These are phyloP conservation scores for Selene dorsalis DNA, from an alignment of 2,797 vertebrate genomes.

Conservation along the genomic window DNA sequence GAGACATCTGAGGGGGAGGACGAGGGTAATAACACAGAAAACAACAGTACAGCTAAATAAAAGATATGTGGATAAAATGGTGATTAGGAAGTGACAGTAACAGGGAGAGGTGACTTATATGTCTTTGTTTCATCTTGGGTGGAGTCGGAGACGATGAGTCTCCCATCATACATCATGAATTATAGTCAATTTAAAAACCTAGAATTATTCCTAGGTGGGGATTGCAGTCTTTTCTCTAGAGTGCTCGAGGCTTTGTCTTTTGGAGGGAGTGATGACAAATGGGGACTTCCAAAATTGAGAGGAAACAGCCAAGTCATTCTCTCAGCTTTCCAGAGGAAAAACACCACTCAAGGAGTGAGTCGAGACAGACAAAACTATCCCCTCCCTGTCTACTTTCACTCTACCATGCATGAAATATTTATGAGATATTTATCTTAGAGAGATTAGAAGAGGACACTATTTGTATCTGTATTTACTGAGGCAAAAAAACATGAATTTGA, in stretches of 20 bases:
- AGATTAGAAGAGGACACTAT: constrained; percentile 49
- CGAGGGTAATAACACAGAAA: constrained; percentile 22
- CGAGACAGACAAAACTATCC: constrained; percentile 51
- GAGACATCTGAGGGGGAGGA: constrained; percentile 50
- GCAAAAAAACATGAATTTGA: constrained; percentile 32
- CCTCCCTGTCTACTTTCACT: constrained; percentile 33
- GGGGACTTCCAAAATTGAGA: constrained; percentile 69
- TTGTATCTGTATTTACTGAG: constrained; percentile 39
- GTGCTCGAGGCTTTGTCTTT: constrained; percentile 40
- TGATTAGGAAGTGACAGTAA: constrained; percentile 11
- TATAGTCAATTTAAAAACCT: not conserved
- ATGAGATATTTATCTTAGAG: constrained; percentile 49
- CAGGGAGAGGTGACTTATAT: not conserved
- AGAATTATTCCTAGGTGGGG: constrained; percentile 32
- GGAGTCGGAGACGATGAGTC: constrained; percentile 3
- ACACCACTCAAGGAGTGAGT: constrained; percentile 44
- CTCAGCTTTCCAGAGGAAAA: constrained; percentile 43
- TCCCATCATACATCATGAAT: constrained; percentile 11
- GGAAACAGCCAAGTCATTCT: constrained; percentile 69
- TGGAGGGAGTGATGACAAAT: constrained; percentile 57
- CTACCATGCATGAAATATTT: constrained; percentile 47
- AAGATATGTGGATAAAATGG: not conserved
- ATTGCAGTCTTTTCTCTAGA: constrained; percentile 21
- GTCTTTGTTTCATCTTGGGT: constrained; percentile 24
- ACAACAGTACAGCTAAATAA: constrained; percentile 8